Evolutionary conservation across 64 coral and sea anemone species (phyloP).

Genomic region (Porites lutea): DNA sequence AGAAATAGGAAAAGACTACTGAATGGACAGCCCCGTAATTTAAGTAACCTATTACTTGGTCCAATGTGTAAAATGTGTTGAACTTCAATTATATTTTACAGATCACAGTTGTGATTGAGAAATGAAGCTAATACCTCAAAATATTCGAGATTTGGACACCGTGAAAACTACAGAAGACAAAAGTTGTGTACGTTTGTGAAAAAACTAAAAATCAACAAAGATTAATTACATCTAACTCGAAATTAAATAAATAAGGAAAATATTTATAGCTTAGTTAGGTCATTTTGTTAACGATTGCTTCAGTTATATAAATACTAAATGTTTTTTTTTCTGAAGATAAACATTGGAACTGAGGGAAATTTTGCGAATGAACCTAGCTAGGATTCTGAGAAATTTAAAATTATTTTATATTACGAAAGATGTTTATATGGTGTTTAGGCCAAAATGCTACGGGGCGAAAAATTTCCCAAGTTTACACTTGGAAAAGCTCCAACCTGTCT

Average conservation of each 20-base stretch:
- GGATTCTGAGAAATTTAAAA: not conserved
- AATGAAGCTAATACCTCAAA: too few relatives aligned
- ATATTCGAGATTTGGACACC: too few relatives aligned
- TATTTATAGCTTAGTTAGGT: not conserved
- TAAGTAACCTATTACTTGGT: not conserved
- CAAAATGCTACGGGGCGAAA: not conserved
- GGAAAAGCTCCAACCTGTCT: not conserved
- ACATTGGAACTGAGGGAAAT: not conserved
- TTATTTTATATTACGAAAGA: not conserved
- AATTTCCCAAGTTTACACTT: constrained; percentile 33
- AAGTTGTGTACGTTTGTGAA: too few relatives aligned
- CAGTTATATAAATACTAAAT: too few relatives aligned
- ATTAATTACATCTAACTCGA: not conserved
- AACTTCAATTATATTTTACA: too few relatives aligned
- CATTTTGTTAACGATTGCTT: not conserved
- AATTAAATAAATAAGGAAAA: constrained; percentile 1
- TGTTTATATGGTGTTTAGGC: not conserved
- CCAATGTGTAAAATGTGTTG: not conserved
- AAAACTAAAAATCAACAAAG: not conserved
- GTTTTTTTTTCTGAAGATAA: constrained; percentile 23
- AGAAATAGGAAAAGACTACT: too few relatives aligned
- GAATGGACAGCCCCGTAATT: too few relatives aligned
- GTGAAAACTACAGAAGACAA: too few relatives aligned
- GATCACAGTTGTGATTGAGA: too few relatives aligned
- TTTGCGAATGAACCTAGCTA: not conserved